Evolutionary conservation across 2,113 vertebrate species (phyloP), one percentile per base, ranked within the genome.

Genomic region (Danionella cerebrum): DNA sequence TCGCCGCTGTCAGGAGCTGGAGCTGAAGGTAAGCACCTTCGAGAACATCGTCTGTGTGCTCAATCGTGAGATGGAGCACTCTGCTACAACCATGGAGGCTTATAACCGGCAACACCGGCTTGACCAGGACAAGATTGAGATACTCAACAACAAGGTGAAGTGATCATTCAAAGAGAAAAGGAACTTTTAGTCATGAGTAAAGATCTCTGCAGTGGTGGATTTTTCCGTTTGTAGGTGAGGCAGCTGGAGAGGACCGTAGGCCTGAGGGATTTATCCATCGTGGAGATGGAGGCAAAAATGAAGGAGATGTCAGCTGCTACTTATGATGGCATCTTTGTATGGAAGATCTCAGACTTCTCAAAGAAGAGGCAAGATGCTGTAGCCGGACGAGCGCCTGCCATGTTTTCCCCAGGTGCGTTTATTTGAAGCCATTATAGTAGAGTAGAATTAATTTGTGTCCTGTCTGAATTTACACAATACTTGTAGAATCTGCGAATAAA

Each of bases 21-120:
- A 97, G 79, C 86, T 89, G 67, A 97, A 96, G 77, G 90, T 91
- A 0, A 79, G 83, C 77, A 96, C 95, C 2, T 95, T 99, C 1
- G 96, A 99, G 85, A 97, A 98, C 86, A 98, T 98, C 0, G 92
- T 97, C 4, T 96, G 95, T 0, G 94, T 99, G 65, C 91, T 98
- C 19, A 98, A 98, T 79, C 88, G 93, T 2, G 96, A 98, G 79
- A 92, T 98, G 84, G 95, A 98, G 77, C 80, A 92, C 54, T 91
- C 90, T 10, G 90, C 92, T 11, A 78, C 91, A 70, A 89, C 90
- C 0, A 90, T 91, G 0, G 94, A 96, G 78, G 94, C 94, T 19
- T 92, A 90, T 41, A 89, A 89, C 68, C 91, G 90, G 10, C 96
- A 97, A 29, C 95, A 95, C 29, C 86, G 88, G 1, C 85, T 94